Evolutionary conservation across 2,113 vertebrate genomes (phyloP).

Genomic region (Genyomyrus donnyi): DNA sequence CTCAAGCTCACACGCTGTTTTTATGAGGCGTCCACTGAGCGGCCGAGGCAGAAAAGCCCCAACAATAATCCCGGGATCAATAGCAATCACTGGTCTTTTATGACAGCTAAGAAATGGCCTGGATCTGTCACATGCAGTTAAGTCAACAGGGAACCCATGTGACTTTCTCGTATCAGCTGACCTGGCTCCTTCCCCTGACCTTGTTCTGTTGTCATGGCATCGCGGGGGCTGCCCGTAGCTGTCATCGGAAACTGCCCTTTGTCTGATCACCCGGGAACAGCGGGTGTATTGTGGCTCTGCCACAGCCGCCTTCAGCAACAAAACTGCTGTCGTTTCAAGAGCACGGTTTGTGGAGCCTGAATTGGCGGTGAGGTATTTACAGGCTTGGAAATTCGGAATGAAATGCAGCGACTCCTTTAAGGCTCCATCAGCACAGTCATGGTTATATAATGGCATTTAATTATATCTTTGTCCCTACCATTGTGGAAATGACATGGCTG

Average conservation of each 20-base stretch:
- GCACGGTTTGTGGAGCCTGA: background rate
- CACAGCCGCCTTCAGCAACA: background rate
- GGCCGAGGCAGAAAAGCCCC: constrained; percentile 59
- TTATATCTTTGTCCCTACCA: background rate
- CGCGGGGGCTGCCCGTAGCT: background rate
- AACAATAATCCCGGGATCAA: constrained; percentile 69
- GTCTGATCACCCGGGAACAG: background rate
- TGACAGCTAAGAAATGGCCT: constrained; percentile 70
- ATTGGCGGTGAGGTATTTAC: background rate
- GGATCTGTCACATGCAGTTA: constrained; percentile 77
- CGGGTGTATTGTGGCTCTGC: background rate
- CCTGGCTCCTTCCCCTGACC: background rate
- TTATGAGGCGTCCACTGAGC: constrained; percentile 50
- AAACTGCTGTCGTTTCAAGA: background rate
- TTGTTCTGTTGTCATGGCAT: background rate
- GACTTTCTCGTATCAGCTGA: constrained; percentile 45
- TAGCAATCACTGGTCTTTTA: constrained; percentile 66
- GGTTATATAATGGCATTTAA: background rate
- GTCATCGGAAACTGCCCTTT: background rate
- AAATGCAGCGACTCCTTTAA: background rate
- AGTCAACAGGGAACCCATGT: constrained; percentile 51
- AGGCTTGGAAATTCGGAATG: background rate
- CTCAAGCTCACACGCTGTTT: constrained; percentile 17
- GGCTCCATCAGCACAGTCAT: background rate
- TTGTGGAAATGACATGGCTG: background rate